phyloP scores from a whole-genome alignment of 2,888 invertebrate species.

The Bugulina stolonifera region DNA sequence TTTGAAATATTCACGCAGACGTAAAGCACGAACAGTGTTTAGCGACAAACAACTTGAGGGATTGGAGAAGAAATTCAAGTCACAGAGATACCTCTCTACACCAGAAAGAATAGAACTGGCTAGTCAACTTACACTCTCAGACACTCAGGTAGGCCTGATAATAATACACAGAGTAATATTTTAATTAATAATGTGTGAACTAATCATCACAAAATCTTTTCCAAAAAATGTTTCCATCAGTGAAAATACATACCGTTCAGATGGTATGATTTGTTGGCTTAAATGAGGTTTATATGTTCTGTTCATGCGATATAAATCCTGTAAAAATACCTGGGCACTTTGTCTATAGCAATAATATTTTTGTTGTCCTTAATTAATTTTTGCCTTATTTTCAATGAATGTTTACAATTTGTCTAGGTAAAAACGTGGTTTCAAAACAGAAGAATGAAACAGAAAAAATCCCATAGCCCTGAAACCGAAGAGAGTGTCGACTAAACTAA shows the following conservation, averaged over 20 bases:
- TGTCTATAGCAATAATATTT: too few species aligned
- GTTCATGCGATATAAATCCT: too few species aligned
- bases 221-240: too few species aligned
- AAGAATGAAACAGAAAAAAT: conserved; percentile 65
- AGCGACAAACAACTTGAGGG: conserved; percentile 67
- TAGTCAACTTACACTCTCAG: conserved; percentile 82
- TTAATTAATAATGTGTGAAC: too few species aligned
- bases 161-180: too few species aligned
- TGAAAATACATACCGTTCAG: too few species aligned
- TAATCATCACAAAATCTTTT: too few species aligned
- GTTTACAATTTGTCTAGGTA: conserved; percentile 66
- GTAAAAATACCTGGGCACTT: too few species aligned
- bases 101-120: conserved; percentile 93
- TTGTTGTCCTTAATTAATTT: too few species aligned
- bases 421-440: conserved; percentile 98
- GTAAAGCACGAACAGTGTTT: conserved; percentile 90
- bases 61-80: conserved; percentile 87
- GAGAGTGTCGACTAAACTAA: not conserved
- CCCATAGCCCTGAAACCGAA: not conserved
- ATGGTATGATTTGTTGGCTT: too few species aligned
- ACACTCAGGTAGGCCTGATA: conserved; percentile 63
- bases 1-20: conserved; percentile 79
- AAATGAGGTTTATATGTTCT: too few species aligned
- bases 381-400: too few species aligned
- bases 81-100: conserved; percentile 88